These are phyloP conservation scores for Squalus acanthias DNA, from an alignment of 2,797 vertebrate species.

Conservation along the genomic window DNA sequence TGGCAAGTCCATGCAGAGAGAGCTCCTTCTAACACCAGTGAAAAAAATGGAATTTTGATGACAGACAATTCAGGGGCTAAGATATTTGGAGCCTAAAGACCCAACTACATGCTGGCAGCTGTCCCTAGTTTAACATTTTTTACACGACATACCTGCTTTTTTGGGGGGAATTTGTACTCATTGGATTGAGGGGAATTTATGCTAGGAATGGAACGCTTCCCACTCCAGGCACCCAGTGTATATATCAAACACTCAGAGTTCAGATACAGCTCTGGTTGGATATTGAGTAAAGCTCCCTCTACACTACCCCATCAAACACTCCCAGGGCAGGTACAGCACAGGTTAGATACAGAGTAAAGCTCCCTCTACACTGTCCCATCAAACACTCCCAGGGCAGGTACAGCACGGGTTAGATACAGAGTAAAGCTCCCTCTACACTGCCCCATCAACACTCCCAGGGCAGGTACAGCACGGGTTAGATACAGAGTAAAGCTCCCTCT, in stretches of 20 bases:
- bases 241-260: neutral
- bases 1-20: neutral
- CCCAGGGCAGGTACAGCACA: neutral
- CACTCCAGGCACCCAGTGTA: neutral
- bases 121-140: neutral
- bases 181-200: neutral
- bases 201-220: neutral
- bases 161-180: neutral
- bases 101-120: neutral
- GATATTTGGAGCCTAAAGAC: neutral
- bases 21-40: neutral
- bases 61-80: neutral
- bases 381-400: too few species aligned
- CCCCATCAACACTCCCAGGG: too few species aligned
- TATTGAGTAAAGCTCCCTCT: neutral
- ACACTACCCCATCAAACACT: neutral
- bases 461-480: too few species aligned
- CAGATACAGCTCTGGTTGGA: neutral
- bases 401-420: too few species aligned
- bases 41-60: neutral
- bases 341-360: neutral
- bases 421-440: too few species aligned
- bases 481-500: too few species aligned
- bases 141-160: neutral
- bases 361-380: neutral